phyloP scores from a whole-genome alignment of 2,797 vertebrate genomes.

The Ispidina picta region DNA sequence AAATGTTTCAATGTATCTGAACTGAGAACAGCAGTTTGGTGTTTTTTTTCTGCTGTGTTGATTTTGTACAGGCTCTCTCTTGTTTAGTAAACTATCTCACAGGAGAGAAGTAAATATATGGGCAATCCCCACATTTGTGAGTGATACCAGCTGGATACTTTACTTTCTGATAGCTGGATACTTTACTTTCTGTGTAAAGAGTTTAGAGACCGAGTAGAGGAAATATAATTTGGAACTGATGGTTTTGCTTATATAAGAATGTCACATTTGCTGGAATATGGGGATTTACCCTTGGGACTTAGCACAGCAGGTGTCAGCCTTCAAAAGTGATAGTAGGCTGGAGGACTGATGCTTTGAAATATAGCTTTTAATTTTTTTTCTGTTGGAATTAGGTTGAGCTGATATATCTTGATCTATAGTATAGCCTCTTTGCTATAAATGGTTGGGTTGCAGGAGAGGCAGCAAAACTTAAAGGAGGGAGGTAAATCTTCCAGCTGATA shows the following conservation, averaged over 20 bases:
- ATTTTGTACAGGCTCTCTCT: neutral
- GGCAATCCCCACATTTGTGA: neutral
- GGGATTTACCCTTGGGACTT: neutral
- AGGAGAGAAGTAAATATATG: neutral
- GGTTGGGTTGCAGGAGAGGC: neutral
- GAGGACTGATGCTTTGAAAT: neutral
- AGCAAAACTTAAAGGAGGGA: neutral
- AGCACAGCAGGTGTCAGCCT: neutral
- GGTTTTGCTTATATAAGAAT: neutral
- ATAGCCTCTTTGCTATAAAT: neutral
- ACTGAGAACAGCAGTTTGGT: neutral
- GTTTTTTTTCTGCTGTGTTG: neutral
- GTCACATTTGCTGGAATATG: neutral
- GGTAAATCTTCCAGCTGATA: neutral
- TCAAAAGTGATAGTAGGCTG: neutral
- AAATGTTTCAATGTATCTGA: neutral
- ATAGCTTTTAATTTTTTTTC: neutral
- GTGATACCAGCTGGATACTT: neutral
- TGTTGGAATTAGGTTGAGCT: neutral
- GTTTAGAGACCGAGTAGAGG: neutral
- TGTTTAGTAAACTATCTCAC: neutral
- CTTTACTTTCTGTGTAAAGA: neutral
- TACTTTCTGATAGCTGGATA: neutral
- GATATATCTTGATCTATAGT: neutral
- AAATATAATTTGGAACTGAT: neutral